Conservation (phyloP, 2,113 vertebrate species). For the Halcyon malimbica region DNA sequence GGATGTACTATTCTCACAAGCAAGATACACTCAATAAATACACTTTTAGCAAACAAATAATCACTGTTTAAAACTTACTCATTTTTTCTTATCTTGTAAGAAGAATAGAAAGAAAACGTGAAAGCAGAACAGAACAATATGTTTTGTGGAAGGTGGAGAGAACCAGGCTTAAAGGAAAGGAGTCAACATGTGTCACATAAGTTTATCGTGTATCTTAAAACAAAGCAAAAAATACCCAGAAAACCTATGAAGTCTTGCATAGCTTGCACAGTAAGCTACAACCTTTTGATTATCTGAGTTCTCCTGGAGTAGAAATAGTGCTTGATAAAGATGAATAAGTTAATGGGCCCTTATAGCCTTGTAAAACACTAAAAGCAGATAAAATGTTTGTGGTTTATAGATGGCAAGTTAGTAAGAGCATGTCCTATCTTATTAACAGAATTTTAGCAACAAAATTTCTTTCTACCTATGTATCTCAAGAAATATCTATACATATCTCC, state of each 20-base stretch:
- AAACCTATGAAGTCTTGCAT: not conserved
- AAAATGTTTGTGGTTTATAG: not conserved
- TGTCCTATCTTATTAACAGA: not conserved
- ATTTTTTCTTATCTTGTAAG: not conserved
- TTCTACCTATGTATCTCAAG: not conserved
- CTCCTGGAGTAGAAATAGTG: slow-evolving; percentile 22
- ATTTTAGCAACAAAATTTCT: not conserved
- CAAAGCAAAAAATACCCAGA: not conserved
- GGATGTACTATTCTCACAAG: not conserved
- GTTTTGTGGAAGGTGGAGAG: not conserved
- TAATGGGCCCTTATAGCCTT: slow-evolving; percentile 24
- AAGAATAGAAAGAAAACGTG: not conserved
- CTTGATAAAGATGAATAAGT: slow-evolving; percentile 43
- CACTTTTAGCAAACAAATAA: not conserved
- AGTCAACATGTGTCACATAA: not conserved
- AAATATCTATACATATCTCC: not conserved
- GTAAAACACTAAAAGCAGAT: slow-evolving; percentile 41
- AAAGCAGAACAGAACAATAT: not conserved
- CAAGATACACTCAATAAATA: not conserved
- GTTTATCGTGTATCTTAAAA: not conserved
- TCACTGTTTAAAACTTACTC: not conserved
- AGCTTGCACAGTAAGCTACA: not conserved
- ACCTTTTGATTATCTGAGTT: slow-evolving; percentile 53
- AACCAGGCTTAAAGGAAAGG: not conserved
- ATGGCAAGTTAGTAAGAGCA: not conserved